Conservation (phyloP, 2,888 invertebrate species). For the Melanostoma scalare region DNA sequence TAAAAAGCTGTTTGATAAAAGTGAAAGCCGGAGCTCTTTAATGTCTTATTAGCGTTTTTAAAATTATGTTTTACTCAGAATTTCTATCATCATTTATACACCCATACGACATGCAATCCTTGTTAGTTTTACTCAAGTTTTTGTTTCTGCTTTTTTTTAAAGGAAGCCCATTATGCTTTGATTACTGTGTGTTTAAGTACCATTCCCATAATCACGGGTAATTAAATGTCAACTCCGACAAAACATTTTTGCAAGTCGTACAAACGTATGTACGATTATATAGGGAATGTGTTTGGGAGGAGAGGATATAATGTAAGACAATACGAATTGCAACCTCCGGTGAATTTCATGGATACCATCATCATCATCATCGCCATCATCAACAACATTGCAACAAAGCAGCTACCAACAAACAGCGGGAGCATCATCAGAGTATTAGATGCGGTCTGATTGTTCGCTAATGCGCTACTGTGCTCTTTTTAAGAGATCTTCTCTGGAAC, state of each 20-base stretch:
- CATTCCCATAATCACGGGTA: constrained; percentile 63
- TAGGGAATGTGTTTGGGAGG: neutral
- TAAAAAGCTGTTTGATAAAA: constrained; percentile 29
- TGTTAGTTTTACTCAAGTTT: neutral
- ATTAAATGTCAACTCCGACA: constrained; percentile 61
- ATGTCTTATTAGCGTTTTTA: constrained; percentile 29
- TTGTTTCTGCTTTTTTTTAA: constrained; percentile 13
- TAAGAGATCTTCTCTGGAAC: constrained; percentile 54
- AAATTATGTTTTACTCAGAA: neutral
- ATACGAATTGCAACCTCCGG: constrained; percentile 60
- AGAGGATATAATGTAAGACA: constrained; percentile 44
- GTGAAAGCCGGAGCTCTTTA: constrained; percentile 48
- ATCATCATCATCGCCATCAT: constrained; percentile 35
- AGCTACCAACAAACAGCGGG: neutral
- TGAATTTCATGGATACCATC: constrained; percentile 58
- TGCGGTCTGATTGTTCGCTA: constrained; percentile 70
- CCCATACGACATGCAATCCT: constrained; percentile 21
- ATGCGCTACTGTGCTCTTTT: constrained; percentile 55
- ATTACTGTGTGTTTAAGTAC: constrained; percentile 46
- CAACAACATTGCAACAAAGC: constrained; percentile 35
- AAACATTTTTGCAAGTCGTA: constrained; percentile 35
- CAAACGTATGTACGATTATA: constrained; percentile 3
- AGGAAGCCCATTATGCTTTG: constrained; percentile 53
- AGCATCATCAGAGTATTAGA: constrained; percentile 67
- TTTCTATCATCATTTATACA: neutral